Evolutionary conservation across 2,797 vertebrate genomes (phyloP), one percentile per base, ranked within the genome.

Genomic region (Octomys mimax): DNA sequence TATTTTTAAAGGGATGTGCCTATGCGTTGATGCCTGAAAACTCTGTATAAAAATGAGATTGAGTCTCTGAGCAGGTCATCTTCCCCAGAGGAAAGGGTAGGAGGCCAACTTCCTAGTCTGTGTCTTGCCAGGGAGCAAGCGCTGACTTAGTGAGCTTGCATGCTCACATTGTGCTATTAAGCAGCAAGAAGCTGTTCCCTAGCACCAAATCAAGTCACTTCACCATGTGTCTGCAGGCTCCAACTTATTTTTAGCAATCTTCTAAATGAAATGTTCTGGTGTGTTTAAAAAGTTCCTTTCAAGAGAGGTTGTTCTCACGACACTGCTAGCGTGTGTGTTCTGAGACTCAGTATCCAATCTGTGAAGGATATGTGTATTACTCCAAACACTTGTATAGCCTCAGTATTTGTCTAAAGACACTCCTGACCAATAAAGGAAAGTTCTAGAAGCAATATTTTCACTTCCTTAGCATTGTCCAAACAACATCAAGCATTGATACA

Each of bases 401-500:
- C 97, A 93, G 57, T 94, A 97, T 96, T 96, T 97, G 96, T 97
- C 95, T 95, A 94, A 97, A 97, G 97, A 98, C 98, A 98, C 96
- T 96, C 92, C 96, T 97, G 94, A 98, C 98, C 98, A 97, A 96
- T 95, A 97, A 98, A 98, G 70, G 49, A 98, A 98, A 98, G 97
- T 98, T 97, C 96, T 98, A 98, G 98, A 99, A 98, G 98, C 99
- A 99, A 98, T 99, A 99, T 99, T 99, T 99, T 98, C 98, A 98
- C 98, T 98, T 97, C 98, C 88, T 98, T 99, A 97, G 97, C 98
- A 99, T 98, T 98, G 98, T 99, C 99, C 98, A 98, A 98, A 98
- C 97, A 97, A 98, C 97, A 97, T 95, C 97, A 52, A 95, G 33
- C 95, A 94, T 97, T 94, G 93, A 96, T 97, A 95, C 92, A 94